These are phyloP conservation scores for Tolypeutes matacus DNA, from an alignment of 2,797 vertebrate species.

Conservation along the genomic window DNA sequence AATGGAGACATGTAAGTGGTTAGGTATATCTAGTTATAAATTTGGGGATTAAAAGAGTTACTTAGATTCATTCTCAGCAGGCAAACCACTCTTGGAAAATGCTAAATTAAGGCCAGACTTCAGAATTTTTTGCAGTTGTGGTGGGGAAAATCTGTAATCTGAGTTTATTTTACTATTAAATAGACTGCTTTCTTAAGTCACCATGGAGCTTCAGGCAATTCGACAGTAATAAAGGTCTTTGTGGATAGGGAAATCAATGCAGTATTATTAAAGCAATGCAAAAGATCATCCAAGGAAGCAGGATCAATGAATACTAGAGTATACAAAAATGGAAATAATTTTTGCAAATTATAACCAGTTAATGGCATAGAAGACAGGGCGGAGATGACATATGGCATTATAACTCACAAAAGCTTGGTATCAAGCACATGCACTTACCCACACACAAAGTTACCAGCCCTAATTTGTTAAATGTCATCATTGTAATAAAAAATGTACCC, in stretches of 20 bases:
- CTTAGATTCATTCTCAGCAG: not conserved
- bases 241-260: not conserved
- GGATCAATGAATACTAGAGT: not conserved
- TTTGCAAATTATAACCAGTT: not conserved
- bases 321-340: conserved; percentile 24
- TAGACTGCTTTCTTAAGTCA: not conserved
- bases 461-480: not conserved
- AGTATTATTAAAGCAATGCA: conserved; percentile 8
- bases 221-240: not conserved
- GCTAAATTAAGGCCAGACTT: not conserved
- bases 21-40: not conserved
- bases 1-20: not conserved
- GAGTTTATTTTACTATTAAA: not conserved
- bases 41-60: not conserved
- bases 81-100: not conserved
- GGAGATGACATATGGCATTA: not conserved
- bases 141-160: not conserved
- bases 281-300: conserved; percentile 27
- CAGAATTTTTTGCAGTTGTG: not conserved
- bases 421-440: not conserved
- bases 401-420: not conserved
- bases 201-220: not conserved
- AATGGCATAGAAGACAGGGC: not conserved
- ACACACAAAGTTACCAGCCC: not conserved
- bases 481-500: not conserved